Evolutionary conservation across 2,888 invertebrate genomes (phyloP).

Genomic region (Anodontia alba): DNA sequence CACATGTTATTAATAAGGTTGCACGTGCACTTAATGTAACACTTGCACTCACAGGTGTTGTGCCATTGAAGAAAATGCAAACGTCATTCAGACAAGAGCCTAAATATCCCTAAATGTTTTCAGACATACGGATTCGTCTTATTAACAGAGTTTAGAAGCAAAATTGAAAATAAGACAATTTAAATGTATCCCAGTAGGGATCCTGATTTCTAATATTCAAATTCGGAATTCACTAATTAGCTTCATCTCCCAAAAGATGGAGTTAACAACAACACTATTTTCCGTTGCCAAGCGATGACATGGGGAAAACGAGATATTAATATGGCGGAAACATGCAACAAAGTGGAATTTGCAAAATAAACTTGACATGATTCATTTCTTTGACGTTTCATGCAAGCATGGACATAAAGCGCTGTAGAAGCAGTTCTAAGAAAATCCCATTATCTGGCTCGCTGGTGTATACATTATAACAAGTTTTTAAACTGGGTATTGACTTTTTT

Average conservation of each 20-base stretch:
- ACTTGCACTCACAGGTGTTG: too few species aligned
- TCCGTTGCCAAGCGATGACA: constrained; percentile 15
- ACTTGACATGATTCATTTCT: constrained; percentile 7
- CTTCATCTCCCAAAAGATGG: constrained; percentile 3
- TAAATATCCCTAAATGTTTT: too few species aligned
- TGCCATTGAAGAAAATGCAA: too few species aligned
- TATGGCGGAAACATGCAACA: constrained; percentile 13
- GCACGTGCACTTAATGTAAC: too few species aligned
- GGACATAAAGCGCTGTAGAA: neutral
- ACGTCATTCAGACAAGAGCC: too few species aligned
- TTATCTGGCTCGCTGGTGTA: too few species aligned
- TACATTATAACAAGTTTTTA: too few species aligned
- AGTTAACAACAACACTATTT: neutral
- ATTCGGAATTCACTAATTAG: constrained; percentile 46
- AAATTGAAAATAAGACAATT: constrained; percentile 43
- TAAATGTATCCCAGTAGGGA: constrained; percentile 50
- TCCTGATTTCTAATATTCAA: constrained; percentile 54
- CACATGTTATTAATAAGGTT: too few species aligned
- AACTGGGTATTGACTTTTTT: too few species aligned
- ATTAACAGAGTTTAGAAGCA: neutral
- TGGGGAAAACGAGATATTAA: neutral
- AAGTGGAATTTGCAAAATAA: constrained; percentile 4
- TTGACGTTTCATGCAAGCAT: constrained; percentile 5
- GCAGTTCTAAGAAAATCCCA: too few species aligned
- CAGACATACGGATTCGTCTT: neutral